Percentiles rank a stretch among this genome's conserved stretches.
Evolutionary conservation across 2,113 vertebrate species (phyloP).

Genomic region (Polypterus senegalus): DNA sequence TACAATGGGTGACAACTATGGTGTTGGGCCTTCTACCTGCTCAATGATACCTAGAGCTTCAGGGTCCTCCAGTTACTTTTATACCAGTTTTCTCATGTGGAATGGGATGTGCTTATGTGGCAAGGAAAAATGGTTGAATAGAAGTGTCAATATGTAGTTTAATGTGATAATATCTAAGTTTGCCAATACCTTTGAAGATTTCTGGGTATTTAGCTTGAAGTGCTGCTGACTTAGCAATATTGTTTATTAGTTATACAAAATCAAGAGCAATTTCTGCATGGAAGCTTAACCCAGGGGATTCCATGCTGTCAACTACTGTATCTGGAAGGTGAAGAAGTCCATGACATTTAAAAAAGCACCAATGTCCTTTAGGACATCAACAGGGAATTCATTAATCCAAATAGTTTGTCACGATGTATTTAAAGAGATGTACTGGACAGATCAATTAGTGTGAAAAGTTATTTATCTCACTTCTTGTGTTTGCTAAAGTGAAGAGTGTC

Average conservation of each 20-base stretch:
- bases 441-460: too few relatives aligned
- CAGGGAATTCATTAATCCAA: too few relatives aligned
- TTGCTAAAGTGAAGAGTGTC: too few relatives aligned
- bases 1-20: not conserved
- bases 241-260: not conserved
- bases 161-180: not conserved
- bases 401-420: too few relatives aligned
- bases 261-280: not conserved
- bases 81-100: slow-evolving; percentile 3
- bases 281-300: not conserved
- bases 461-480: too few relatives aligned
- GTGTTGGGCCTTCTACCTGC: not conserved
- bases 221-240: not conserved
- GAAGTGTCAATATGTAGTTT: not conserved
- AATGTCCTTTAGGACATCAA: too few relatives aligned
- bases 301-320: not conserved
- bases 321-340: too few relatives aligned
- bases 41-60: not conserved
- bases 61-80: not conserved
- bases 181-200: not conserved
- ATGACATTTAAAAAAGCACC: too few relatives aligned
- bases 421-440: too few relatives aligned
- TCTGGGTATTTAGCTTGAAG: not conserved
- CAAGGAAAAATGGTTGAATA: not conserved
- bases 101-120: not conserved